Base-by-base conservation (phyloP, 2,888 invertebrate genomes). In the Drosophila flavopinicola region DNA sequence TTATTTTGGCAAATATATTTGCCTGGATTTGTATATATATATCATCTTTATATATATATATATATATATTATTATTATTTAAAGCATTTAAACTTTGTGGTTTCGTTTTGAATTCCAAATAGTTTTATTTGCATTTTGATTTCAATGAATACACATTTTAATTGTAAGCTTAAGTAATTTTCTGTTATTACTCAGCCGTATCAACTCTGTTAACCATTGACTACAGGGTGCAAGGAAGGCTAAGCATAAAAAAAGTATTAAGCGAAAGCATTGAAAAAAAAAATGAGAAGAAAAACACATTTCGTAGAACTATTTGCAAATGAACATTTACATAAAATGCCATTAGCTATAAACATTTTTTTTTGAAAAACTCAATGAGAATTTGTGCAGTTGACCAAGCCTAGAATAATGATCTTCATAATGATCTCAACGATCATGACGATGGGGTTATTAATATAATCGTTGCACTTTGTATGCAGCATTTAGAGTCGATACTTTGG, bases 331-430 rank as follows among this genome's bases (percentile, higher is more conserved):
- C 44, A 29, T 23, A 5, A 15, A 35, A 45, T 52, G 13, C 9
- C 20, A 48, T 42, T 9, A 25, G 66, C 45, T 24, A 57, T 58
- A 54, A 70, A 60, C 66, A 37, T 10, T 56, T n/a, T n/a, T n/a
- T n/a, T n/a, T n/a, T n/a, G n/a, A 38, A 32, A 37, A 69, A 51
- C 69, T 54, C 49, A 42, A 51, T 15, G 27, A n/a, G n/a, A 30
- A 58, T 51, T 44, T 38, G 27, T 7, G 10, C 48, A 33, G 24
- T 25, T 20, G 5, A 7, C 35, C 52, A 35, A 25, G 17, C 24
- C 49, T 20, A 33, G 25, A 27, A 58, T 15, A 33, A 53, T 33
- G 24, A 45, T 35, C 23, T 11, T 13, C 10, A 1, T 15, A 13
- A 30, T 48, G 27, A 32, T 47, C n/a, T n/a, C n/a, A n/a, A n/a